Base-by-base conservation (phyloP, 2,888 invertebrate genomes). In the Cataglyphis cursor region DNA sequence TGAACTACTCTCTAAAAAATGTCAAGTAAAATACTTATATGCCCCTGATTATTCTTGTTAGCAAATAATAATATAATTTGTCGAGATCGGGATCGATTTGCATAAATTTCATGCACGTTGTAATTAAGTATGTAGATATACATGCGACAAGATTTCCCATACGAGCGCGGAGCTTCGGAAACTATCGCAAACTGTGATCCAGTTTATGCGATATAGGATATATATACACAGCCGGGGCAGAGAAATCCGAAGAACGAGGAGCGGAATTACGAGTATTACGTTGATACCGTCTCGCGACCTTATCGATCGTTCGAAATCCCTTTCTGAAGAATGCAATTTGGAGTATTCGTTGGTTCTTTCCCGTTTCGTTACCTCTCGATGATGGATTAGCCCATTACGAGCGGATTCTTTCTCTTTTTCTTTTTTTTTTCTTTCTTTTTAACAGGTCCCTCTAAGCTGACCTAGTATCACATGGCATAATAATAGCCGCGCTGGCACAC, bases 181-280 rank as follows among this genome's bases (percentile, higher is more conserved):
- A 87, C 88, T 88, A 88, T 88, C 86, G 86, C 74, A 68, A 82
- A 87, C 86, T 88, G 78, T 88, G 86, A 87, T 86, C 86, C 81
- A 75, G 73, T 80, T 72, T 78, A 80, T 21, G 62, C 51, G 72
- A 72, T 80, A 84, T 75, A 74, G 72, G 61, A 59, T 51, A 51
- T 51, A 51, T 51, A 51, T 51, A 82, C 82, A 82, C 85, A 74
- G 83, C 78, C 81, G 86, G n/a, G 51, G 85, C 68, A 57, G 88
- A 87, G 86, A 87, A 86, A 86, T 86, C 88, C 84, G 83, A 75
- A 82, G 75, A 87, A 86, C 87, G 84, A 86, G 66, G 81, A 82
- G 81, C 74, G 84, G 65, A 70, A 80, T 72, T 78, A 82, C 62
- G 81, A 41, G 66, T 82, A 85, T 85, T 82, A 80, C 78, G 44